Conservation (phyloP, 2,888 invertebrate genomes). For the Drosophila quinaria region DNA sequence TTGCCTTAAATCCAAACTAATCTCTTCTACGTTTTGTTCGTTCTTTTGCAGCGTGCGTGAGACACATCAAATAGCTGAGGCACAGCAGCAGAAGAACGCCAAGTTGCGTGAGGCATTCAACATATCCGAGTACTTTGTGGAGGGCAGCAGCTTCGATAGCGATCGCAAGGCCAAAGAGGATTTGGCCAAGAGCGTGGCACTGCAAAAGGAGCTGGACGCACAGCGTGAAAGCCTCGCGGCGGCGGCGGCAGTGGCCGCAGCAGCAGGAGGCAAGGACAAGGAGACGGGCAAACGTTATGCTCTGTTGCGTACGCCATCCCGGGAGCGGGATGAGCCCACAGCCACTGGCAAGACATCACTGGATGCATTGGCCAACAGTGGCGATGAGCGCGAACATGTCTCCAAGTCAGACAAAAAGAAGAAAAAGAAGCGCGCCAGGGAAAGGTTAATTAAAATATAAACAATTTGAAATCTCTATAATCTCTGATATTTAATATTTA, state of each 20-base stretch:
- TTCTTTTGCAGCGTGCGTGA: conserved; percentile 91
- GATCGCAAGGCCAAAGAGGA: conserved; percentile 88
- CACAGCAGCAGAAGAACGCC: conserved; percentile 98
- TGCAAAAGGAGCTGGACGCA: conserved; percentile 86
- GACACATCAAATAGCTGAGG: conserved; percentile 98
- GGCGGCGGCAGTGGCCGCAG: conserved; percentile 67
- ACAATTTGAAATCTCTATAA: too few relatives aligned
- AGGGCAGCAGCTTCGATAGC: conserved; percentile 96
- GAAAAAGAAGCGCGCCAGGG: conserved; percentile 90
- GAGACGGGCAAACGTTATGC: conserved; percentile 88
- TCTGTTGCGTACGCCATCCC: conserved; percentile 91
- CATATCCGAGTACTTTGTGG: conserved; percentile 96
- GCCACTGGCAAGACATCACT: conserved; percentile 54
- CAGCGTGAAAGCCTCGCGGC: conserved; percentile 84
- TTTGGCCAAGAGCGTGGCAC: conserved; percentile 85
- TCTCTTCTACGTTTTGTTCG: neutral
- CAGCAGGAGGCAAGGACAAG: conserved; percentile 79
- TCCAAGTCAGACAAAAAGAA: conserved; percentile 87
- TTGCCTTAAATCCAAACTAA: neutral
- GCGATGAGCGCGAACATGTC: conserved; percentile 80
- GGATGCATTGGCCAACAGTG: conserved; percentile 85
- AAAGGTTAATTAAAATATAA: conserved; percentile 56
- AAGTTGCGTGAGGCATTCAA: conserved; percentile 97
- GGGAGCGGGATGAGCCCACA: conserved; percentile 85
- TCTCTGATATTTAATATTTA: too few relatives aligned